These are phyloP conservation scores for Leptopterna dolabrata DNA, from an alignment of 2,888 invertebrate genomes.

Conservation along the genomic window DNA sequence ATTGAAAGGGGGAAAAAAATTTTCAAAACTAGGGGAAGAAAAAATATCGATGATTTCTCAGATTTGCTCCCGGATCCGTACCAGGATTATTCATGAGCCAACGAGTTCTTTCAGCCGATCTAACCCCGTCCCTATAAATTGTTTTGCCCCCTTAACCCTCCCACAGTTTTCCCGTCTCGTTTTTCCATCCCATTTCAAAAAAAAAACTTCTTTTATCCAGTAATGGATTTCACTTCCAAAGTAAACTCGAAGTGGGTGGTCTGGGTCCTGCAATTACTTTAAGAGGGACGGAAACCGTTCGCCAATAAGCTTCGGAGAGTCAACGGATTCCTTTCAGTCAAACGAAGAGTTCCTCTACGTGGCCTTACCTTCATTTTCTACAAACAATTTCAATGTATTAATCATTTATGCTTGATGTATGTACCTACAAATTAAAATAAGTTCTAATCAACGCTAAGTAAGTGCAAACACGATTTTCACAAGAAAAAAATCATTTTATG, in stretches of 20 bases:
- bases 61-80: neutral
- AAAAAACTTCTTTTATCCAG: constrained; percentile 22
- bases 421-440: no score
- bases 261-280: constrained; percentile 3
- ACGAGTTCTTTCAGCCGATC: neutral
- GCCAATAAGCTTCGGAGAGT: neutral
- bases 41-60: neutral
- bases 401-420: no score
- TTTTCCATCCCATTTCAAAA: neutral
- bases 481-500: no score
- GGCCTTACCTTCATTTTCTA: no score
- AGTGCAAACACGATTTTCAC: no score
- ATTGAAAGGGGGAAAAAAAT: neutral
- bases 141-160: neutral
- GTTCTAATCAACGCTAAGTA: no score
- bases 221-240: constrained; percentile 39
- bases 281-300: neutral
- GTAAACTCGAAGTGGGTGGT: neutral
- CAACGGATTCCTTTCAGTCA: neutral
- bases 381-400: no score
- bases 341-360: no score
- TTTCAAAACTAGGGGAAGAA: neutral
- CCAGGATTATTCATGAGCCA: neutral
- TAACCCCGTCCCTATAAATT: neutral
- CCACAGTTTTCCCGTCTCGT: neutral